Base-by-base conservation (phyloP, 2,113 vertebrate species). In the Conger conger region DNA sequence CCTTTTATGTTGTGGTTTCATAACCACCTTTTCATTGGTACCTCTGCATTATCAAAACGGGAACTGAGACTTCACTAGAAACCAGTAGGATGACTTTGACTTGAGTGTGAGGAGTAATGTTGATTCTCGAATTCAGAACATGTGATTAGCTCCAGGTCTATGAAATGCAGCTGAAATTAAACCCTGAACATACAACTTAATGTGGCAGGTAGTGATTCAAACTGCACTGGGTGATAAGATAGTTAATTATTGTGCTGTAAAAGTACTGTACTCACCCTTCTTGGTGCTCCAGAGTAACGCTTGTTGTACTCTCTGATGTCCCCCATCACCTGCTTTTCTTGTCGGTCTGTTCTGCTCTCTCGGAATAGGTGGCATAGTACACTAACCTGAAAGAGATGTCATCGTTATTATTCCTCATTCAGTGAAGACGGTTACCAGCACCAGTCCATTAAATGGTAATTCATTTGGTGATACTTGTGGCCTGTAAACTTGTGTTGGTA, bases 271-370 rank as follows among this genome's bases (percentile, higher is more conserved):
- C 94, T 93, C 85, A 95, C 94, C 37, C 88, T 90, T 85, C 90
- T 57, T 20, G 94, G 95, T 16, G 94, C 93, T 86, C 96, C 96
- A 76, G 96, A 97, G 87, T 96, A 97, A 17, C 94, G 93, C 68
- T 92, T 96, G 92, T 97, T 97, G 92, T 97, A 97, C 83, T 93
- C 90, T 89, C 86, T 93, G 23, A 97, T 94, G 87, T 96, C 94
- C 15, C 83, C 88, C 0, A 94, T 88, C 20, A 90, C 91, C 57
- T 91, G 91, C 84, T 92, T 88, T 23, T 92, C 92, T 86, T 91
- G 91, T 27, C 81, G 85, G 88, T 95, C 95, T 13, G 86, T 88
- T 40, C 57, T 92, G 38, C 88, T 93, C 86, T 95, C 94, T 0
- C 79, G 90, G 38, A 95, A 95, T 0, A 94, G 89, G n/a, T 91